These are phyloP conservation scores for Schizaphis graminum DNA, from an alignment of 2,888 invertebrate species.

Conservation along the genomic window DNA sequence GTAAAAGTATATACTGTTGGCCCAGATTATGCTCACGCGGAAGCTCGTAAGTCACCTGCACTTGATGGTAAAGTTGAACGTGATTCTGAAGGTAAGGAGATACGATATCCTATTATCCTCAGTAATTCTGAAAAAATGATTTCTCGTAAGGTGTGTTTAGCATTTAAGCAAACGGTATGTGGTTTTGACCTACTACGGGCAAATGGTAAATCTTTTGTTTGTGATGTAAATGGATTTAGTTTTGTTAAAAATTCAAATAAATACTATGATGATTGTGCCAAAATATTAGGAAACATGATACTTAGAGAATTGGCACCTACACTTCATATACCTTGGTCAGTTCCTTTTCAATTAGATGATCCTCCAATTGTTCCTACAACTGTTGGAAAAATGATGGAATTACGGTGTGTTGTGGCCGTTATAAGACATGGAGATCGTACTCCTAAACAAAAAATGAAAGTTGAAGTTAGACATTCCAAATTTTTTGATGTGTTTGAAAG, in stretches of 20 bases:
- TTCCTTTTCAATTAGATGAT: constrained; percentile 97
- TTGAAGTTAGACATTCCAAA: constrained; percentile 96
- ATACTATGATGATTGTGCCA: constrained; percentile 99
- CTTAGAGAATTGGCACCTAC: constrained; percentile 94
- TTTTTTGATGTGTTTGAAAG: constrained; percentile 99
- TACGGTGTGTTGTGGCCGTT: constrained; percentile 95
- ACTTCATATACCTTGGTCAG: constrained; percentile 96
- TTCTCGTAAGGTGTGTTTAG: constrained; percentile 95
- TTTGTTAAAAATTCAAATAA: constrained; percentile 99
- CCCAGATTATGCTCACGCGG: constrained; percentile 99
- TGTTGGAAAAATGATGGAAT: constrained; percentile 96
- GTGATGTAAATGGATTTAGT: constrained; percentile 99
- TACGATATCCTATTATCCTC: constrained; percentile 97
- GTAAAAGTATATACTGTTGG: constrained; percentile 95
- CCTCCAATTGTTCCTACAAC: constrained; percentile 99
- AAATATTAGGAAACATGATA: constrained; percentile 98
- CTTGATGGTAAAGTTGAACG: constrained; percentile 98
- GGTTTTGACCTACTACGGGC: constrained; percentile 98
- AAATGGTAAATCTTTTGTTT: constrained; percentile 98
- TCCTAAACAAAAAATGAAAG: constrained; percentile 99
- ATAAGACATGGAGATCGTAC: constrained; percentile 98
- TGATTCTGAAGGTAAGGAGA: constrained; percentile 98
- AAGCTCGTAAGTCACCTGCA: constrained; percentile 98
- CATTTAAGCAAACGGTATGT: constrained; percentile 98
- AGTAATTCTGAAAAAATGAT: constrained; percentile 98